These are phyloP conservation scores for Catamblyrhynchus diadema DNA, from an alignment of 2,797 vertebrate species.

Conservation along the genomic window DNA sequence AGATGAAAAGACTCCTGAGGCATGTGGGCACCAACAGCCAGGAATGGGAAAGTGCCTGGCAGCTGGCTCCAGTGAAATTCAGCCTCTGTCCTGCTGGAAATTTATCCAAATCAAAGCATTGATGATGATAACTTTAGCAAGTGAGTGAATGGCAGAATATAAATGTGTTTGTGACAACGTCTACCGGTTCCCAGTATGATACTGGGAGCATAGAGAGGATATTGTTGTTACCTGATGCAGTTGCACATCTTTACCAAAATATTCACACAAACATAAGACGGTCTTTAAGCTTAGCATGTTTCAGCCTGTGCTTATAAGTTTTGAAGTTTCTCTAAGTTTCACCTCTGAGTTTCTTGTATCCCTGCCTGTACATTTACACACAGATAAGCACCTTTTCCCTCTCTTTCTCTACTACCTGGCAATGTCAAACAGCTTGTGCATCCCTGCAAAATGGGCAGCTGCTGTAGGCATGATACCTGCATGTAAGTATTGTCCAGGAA, in stretches of 20 bases:
- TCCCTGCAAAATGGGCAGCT: background rate
- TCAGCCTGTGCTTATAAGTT: background rate
- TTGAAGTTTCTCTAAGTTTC: background rate
- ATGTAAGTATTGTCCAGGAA: slow-evolving; percentile 1
- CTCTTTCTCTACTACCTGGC: background rate
- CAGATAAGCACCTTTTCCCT: background rate
- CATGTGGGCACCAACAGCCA: background rate
- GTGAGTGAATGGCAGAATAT: background rate
- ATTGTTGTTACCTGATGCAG: background rate
- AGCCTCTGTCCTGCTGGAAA: background rate
- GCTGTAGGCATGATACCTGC: background rate
- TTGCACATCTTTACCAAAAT: background rate
- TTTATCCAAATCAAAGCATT: background rate
- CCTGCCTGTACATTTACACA: background rate
- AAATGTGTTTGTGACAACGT: background rate
- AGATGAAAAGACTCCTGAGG: background rate
- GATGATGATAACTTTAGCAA: background rate
- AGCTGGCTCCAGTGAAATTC: background rate
- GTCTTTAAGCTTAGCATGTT: background rate
- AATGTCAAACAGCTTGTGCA: background rate
- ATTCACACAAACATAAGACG: background rate
- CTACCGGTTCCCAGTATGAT: background rate
- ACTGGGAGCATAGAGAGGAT: background rate
- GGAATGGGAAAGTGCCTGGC: background rate
- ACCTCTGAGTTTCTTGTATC: background rate